Percentiles rank a stretch among this genome's conserved stretches.
phyloP scores from a whole-genome alignment of 1,140 invertebrate species.

The Pachypsylla venusta region DNA sequence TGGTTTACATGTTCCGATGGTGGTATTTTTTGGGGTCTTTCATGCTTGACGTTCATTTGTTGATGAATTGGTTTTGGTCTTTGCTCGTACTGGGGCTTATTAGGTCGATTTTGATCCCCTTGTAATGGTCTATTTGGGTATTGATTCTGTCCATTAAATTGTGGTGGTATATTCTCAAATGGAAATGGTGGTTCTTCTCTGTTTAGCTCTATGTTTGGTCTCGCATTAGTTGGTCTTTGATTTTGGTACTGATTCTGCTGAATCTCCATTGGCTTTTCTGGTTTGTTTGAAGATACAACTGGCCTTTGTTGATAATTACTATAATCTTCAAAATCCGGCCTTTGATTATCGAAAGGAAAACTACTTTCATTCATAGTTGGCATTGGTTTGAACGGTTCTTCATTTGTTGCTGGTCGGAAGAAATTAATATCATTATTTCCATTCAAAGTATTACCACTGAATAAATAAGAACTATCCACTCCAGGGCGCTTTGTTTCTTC shows the following conservation, averaged over 20 bases:
- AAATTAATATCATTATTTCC: not conserved
- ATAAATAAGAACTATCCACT: not conserved
- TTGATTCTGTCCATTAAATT: not conserved
- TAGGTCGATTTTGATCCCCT: not conserved
- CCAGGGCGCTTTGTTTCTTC: not conserved
- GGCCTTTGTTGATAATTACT: not conserved
- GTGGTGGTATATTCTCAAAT: too few relatives aligned
- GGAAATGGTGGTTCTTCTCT: constrained; percentile 5
- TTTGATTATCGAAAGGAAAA: not conserved
- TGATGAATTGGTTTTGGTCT: constrained; percentile 1
- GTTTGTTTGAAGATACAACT: not conserved
- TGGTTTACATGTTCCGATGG: not conserved
- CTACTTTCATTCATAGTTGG: constrained; percentile 5
- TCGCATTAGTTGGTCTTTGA: not conserved
- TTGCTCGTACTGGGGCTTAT: not conserved
- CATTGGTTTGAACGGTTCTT: constrained; percentile 1
- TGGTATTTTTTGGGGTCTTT: not conserved
- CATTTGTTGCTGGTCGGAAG: constrained; percentile 1
- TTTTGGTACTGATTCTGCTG: not conserved
- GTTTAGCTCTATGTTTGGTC: not conserved
- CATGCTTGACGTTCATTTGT: not conserved
- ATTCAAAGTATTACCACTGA: not conserved
- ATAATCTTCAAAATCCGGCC: not conserved
- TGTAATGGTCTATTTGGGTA: not conserved
- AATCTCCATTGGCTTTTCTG: not conserved